These are phyloP conservation scores for Microcebus jonahi DNA, from an alignment of 2,113 vertebrate genomes.

Conservation along the genomic window DNA sequence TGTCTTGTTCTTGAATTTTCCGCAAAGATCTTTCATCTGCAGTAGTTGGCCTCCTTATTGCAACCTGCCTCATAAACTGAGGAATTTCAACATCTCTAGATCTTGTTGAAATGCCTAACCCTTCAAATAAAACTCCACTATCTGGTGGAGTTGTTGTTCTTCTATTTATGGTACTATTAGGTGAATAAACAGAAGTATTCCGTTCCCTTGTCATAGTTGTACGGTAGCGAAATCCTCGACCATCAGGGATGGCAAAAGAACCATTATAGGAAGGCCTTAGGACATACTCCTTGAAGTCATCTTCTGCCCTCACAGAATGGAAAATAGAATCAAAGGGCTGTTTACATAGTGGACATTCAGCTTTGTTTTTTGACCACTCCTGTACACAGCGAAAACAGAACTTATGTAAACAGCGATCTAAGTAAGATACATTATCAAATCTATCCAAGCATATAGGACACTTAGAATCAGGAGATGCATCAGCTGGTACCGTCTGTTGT, in stretches of 20 bases:
- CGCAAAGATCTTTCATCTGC: constrained; percentile 86
- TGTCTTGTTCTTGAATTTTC: constrained; percentile 91
- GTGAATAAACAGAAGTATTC: constrained; percentile 73
- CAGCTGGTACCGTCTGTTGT: constrained; percentile 83
- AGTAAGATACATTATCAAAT: constrained; percentile 94
- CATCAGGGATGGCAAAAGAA: constrained; percentile 90
- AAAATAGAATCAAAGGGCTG: constrained; percentile 96
- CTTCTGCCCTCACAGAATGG: constrained; percentile 94
- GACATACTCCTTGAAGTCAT: constrained; percentile 94
- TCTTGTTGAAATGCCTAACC: constrained; percentile 75
- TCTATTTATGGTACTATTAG: constrained; percentile 62
- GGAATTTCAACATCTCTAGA: constrained; percentile 86
- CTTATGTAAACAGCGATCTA: constrained; percentile 94
- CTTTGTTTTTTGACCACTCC: constrained; percentile 99
- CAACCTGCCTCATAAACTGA: constrained; percentile 89
- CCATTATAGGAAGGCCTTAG: constrained; percentile 86
- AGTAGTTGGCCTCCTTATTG: constrained; percentile 83
- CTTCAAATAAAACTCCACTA: constrained; percentile 92
- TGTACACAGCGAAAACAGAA: constrained; percentile 98
- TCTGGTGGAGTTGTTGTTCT: constrained; percentile 89
- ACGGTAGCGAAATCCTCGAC: constrained; percentile 92
- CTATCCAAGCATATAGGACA: constrained; percentile 98
- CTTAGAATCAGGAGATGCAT: constrained; percentile 96
- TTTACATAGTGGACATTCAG: constrained; percentile 97
- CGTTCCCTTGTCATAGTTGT: constrained; percentile 91